phyloP scores from a whole-genome alignment of 2,113 vertebrate genomes.

The Tichodroma muraria region DNA sequence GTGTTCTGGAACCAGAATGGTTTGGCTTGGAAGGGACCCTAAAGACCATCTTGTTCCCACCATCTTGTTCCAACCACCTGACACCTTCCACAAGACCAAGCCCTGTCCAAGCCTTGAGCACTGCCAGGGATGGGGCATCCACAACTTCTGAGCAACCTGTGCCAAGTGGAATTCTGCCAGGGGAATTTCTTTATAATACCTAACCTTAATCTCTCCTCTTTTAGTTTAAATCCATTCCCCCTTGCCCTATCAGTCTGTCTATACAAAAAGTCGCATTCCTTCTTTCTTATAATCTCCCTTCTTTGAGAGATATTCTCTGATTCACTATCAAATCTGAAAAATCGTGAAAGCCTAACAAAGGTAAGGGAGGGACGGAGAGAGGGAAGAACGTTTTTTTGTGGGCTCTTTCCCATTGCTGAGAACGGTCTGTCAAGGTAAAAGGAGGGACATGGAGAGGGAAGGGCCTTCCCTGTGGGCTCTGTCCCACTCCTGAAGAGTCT shows the following conservation, averaged over 20 bases:
- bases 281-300: not conserved
- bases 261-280: not conserved
- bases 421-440: too few relatives aligned
- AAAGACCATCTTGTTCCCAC: not conserved
- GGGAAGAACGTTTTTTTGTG: fast-evolving
- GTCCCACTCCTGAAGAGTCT: too few relatives aligned
- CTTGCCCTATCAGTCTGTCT: not conserved
- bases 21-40: not conserved
- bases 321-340: not conserved
- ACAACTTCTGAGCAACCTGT: not conserved
- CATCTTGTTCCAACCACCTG: not conserved
- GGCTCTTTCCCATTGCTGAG: not conserved
- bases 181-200: not conserved
- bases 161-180: not conserved
- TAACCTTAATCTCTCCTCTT: not conserved
- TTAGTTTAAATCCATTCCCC: not conserved
- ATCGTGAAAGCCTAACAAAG: not conserved
- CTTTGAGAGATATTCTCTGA: not conserved
- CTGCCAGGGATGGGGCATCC: not conserved
- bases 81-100: not conserved
- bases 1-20: not conserved
- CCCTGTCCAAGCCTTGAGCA: not conserved
- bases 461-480: not conserved
- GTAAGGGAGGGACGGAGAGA: not conserved
- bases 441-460: too few relatives aligned